Evolutionary conservation across 2,797 vertebrate genomes (phyloP), one percentile per base, ranked within the genome.

Genomic region (Danio aesculapii): DNA sequence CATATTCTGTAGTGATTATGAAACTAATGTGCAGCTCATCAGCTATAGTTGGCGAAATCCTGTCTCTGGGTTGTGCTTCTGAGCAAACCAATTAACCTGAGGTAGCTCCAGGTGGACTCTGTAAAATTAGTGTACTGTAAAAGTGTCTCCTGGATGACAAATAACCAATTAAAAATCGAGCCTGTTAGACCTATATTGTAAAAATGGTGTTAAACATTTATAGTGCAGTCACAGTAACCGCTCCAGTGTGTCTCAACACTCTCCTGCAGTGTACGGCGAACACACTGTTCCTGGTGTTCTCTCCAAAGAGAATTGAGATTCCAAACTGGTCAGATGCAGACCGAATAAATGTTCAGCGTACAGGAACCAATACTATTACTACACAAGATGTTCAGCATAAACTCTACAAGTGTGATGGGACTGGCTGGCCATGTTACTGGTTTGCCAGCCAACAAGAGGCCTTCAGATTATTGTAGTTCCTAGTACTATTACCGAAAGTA

Each of bases 161-260:
- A 73, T 73, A 80, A 64, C 59, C 50, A 57, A 80, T 80, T 80
- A 73, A 66, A 80, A 57, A 72, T 47, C 10, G 17, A 64, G 43
- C 78, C 59, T 41, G 30, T 17, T 52, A 73, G 78, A 73, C 58
- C 50, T 66, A 47, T 58, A 19, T 66, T 72, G 69, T 73, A 39
- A 63, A 76, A 80, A 73, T n/a, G 50, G 17, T 55, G 69, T 73
- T 73, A 57, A 71, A 73, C 58, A 63, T 64, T 73, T 57, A 73
- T 73, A 64, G 50, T 62, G 47, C 67, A 52, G 14, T 71, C 30
- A 79, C n/a, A 52, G 6, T 21, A 79, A 44, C 8, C 62, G 39
- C 57, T 61, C 66, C 59, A 30, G n/a, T 53, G 67, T 63, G 47
- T 57, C 47, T 61, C 1, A 8, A 43, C 53, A 6, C 44, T 43